Evolutionary conservation across 2,113 vertebrate genomes (phyloP), one percentile per base, ranked within the genome.

Genomic region (Hylia prasina): DNA sequence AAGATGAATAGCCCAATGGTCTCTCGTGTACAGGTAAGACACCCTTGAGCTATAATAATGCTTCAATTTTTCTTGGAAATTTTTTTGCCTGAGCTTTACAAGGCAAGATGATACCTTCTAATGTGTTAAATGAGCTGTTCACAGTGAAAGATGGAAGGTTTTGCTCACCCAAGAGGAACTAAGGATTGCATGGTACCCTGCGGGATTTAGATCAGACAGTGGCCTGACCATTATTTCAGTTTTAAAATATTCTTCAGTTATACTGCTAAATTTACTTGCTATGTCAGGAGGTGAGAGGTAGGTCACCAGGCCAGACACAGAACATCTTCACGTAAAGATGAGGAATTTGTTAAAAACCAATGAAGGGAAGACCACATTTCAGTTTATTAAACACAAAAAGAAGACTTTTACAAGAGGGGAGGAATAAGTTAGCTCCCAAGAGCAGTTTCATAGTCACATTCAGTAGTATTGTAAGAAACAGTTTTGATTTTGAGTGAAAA

Each of bases 71-170:
- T 7, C 37, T 51, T 40, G 51, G 19, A 12, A 63, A 8, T 82
- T 80, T 30, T 81, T 58, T 51, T 5, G 1, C 24, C 19, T 57
- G 11, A 30, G 30, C 37, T 91, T 93, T 87, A 84, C 31, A 76
- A 76, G 40, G 40, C 37, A 93, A 82, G 31, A 87, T 87, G 25
- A 76, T 89, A 64, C 10, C 42, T 69, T 76, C 37, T 87, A 84
- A 89, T 91, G 42, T 87, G 54, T 87, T 95, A 90, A 93, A 93
- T 93, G 70, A 95, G 30, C 65, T 90, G 50, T 87, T 96, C 63
- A 70, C 27, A 80, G 47, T 77, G 71, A 81, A 91, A 83, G 58
- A 80, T 58, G 54, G 71, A 90, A 93, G 44, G 17, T 91, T 95
- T 90, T 91, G 25, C 28, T 96, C 71, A 93, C 54, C 45, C 50